Evolutionary conservation across 2,797 vertebrate species (phyloP), one percentile per base, ranked within the genome.

Genomic region (Pseudochromis fuscus): DNA sequence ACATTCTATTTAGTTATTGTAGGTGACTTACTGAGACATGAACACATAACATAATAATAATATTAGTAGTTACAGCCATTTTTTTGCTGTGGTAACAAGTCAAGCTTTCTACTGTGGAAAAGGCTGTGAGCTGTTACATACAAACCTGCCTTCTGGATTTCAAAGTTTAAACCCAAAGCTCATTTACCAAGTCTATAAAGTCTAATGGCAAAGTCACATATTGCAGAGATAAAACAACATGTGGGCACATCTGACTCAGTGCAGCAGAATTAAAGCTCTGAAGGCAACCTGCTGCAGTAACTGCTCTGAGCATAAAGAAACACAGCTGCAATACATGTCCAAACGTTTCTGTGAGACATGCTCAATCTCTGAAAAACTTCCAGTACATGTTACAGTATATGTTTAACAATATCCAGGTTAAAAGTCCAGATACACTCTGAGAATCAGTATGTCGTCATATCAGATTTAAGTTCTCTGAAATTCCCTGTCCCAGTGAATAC

Each of bases 211-310:
- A 51, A 57, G 44, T 24, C 15, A 16, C 1, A 16, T 15, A 18
- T 19, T 35, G 40, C 1, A 24, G 61, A 49, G 27, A 72, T 82
- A 60, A 72, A 72, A 79, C 75, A 77, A 56, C 66, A 63, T 68
- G 58, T 53, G 62, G 55, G 19, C 35, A 48, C 45, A 42, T 49
- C 50, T 44, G 60, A 53, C 38, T 73, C 48, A n/a, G 55, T 30
- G 24, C 28, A 6, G 48, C 44, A 23, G 25, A 59, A 16, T 21
- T 33, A 16, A 50, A 58, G 25, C 28, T 13, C 2, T 35, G 21
- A 8, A 21, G 11, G 35, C 28, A 37, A 56, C 64, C 48, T 80
- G 70, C 15, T 61, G 27, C n/a, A 48, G n/a, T 7, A 21, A 4
- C 33, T 55, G 30, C 42, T 27, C 2, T 9, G 45, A 31, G 8